A percentile compares a stretch with the other conserved stretches of the same genome.
Evolutionary conservation across 2,888 invertebrate genomes (phyloP).

Genomic region (Archips xylosteana): DNA sequence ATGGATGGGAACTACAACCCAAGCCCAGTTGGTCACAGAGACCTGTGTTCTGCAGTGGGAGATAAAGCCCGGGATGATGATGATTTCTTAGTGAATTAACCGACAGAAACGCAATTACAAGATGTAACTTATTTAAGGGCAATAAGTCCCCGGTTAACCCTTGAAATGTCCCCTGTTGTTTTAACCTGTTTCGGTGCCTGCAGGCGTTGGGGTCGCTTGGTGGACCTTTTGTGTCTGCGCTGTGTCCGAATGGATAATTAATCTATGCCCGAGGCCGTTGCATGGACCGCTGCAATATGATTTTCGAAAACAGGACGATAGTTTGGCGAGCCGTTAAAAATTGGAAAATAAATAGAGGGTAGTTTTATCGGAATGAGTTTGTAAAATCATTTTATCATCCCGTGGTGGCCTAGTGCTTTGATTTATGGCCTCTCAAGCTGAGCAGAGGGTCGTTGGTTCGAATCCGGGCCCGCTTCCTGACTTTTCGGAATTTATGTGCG

Average conservation of each 20-base stretch:
- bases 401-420: too few species aligned
- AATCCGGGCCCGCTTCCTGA: too few species aligned
- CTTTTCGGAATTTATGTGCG: too few species aligned
- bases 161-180: conserved; percentile 34
- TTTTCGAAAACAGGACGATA: conserved; percentile 21
- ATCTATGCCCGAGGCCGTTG: conserved; percentile 34
- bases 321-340: not conserved
- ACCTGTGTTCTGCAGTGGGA: too few species aligned
- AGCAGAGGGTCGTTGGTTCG: too few species aligned
- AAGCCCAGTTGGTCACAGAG: too few species aligned
- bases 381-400: conserved; percentile 1
- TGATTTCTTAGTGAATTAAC: conserved; percentile 18
- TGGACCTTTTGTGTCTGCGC: conserved; percentile 41
- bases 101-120: conserved; percentile 36
- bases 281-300: conserved; percentile 32
- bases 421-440: too few species aligned
- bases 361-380: not conserved
- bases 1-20: too few species aligned
- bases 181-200: conserved; percentile 38
- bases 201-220: conserved; percentile 26
- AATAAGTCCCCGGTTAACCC: conserved; percentile 35
- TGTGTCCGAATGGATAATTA: conserved; percentile 44
- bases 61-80: too few species aligned
- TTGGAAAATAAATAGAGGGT: not conserved
- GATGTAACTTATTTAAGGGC: conserved; percentile 33